Evolutionary conservation across 1,140 invertebrate species (phyloP).

Genomic region (Drosophila neocordata): DNA sequence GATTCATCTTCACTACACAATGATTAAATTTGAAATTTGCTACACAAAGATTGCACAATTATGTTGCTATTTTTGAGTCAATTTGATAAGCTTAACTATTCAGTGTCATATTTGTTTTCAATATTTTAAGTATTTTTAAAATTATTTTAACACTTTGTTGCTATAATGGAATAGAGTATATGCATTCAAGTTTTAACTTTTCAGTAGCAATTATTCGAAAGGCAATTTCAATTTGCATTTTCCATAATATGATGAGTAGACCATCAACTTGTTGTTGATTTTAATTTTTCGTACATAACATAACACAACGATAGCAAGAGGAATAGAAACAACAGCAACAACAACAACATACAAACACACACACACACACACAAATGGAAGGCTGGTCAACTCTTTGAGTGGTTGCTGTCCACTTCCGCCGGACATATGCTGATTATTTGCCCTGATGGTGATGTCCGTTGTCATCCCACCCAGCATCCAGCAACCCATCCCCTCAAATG

Average conservation of each 20-base stretch:
- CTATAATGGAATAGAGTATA: too few species aligned
- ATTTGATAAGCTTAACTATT: too few species aligned
- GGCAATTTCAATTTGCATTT: conserved; percentile 3
- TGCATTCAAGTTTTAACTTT: background rate
- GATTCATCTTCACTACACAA: too few species aligned
- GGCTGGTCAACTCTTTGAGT: conserved; percentile 26
- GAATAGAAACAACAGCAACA: background rate
- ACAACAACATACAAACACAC: background rate
- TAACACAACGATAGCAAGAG: background rate
- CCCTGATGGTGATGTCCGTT: conserved; percentile 37
- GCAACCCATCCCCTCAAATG: conserved; percentile 3
- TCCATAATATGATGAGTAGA: conserved; percentile 6
- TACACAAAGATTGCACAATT: too few species aligned
- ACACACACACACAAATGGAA: background rate
- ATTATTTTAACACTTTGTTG: too few species aligned
- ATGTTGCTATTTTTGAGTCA: too few species aligned
- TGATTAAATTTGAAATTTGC: too few species aligned
- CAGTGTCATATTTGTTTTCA: too few species aligned
- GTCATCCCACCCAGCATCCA: conserved; percentile 20
- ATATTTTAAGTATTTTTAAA: too few species aligned
- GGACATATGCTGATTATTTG: conserved; percentile 66
- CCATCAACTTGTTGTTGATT: conserved; percentile 8
- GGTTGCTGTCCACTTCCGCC: conserved; percentile 24
- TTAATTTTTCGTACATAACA: conserved; percentile 5
- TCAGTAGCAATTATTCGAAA: conserved; percentile 8